These are phyloP conservation scores for Danionella cerebrum DNA, from an alignment of 2,113 vertebrate genomes.

Conservation along the genomic window DNA sequence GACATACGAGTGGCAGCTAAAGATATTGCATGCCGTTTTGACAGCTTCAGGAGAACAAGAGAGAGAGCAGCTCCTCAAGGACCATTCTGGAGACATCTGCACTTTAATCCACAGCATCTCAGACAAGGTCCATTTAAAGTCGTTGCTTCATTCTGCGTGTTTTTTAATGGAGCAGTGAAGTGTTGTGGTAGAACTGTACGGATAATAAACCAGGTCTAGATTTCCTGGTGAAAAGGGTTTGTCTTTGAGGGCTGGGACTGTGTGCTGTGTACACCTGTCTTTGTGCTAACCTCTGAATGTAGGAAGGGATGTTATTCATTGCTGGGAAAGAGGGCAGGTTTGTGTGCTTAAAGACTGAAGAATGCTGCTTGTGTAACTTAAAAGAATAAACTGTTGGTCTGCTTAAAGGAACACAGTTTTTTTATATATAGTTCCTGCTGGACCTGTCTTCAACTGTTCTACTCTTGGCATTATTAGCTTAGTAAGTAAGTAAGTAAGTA, in stretches of 20 bases:
- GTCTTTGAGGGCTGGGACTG: too few relatives aligned
- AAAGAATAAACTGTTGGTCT: not conserved
- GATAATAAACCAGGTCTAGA: too few relatives aligned
- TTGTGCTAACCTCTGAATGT: slow-evolving; percentile 11
- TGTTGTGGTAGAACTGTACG: too few relatives aligned
- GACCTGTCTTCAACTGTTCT: too few relatives aligned
- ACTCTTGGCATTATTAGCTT: too few relatives aligned
- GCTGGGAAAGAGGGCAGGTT: not conserved
- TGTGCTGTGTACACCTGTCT: slow-evolving; percentile 10
- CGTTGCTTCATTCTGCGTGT: too few relatives aligned
- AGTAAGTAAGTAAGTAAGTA: too few relatives aligned
- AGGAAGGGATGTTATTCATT: slow-evolving; percentile 15
- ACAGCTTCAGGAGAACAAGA: slow-evolving; percentile 49
- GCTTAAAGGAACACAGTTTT: not conserved
- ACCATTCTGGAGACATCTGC: slow-evolving; percentile 53
- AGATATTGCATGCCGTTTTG: slow-evolving; percentile 49
- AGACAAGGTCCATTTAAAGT: slow-evolving; percentile 57
- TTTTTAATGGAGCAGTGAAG: too few relatives aligned
- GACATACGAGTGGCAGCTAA: slow-evolving; percentile 61
- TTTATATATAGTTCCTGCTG: too few relatives aligned
- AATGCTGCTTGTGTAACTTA: not conserved
- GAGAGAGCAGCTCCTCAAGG: slow-evolving; percentile 59
- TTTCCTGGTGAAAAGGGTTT: too few relatives aligned
- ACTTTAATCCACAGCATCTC: slow-evolving; percentile 52
- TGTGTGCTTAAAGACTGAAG: not conserved